A percentile compares a stretch with the other conserved stretches of the same genome.
These are phyloP conservation scores for Zophobas atratus DNA, from an alignment of 1,140 invertebrate genomes.

Conservation along the genomic window DNA sequence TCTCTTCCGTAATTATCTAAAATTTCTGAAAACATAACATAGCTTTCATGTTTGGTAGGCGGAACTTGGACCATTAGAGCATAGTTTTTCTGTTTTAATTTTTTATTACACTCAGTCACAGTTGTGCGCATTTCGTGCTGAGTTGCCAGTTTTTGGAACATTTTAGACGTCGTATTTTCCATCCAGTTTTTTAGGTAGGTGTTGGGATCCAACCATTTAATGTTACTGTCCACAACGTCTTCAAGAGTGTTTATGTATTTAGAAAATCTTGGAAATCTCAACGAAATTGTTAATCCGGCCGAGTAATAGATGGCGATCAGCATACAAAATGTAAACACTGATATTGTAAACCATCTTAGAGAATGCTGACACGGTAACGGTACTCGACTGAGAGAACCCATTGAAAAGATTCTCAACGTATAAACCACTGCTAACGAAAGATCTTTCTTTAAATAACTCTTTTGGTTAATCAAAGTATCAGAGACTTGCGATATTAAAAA, in stretches of 20 bases:
- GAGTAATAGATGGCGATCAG: constrained; percentile 17
- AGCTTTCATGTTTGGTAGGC: neutral
- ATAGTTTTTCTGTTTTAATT: constrained; percentile 3
- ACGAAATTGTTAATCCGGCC: constrained; percentile 35
- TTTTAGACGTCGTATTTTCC: neutral
- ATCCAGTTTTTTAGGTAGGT: constrained; percentile 22
- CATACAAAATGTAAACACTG: neutral
- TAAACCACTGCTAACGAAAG: neutral
- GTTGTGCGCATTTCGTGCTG: constrained; percentile 3
- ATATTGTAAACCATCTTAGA: neutral
- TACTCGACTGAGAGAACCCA: constrained; percentile 3
- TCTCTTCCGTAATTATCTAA: constrained; percentile 1
- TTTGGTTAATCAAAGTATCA: neutral
- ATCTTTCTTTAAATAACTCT: constrained; percentile 3
- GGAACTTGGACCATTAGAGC: constrained; percentile 21
- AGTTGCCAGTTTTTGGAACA: constrained; percentile 3
- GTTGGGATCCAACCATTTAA: constrained; percentile 19
- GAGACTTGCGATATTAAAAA: neutral
- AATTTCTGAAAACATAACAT: constrained; percentile 36
- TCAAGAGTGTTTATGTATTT: constrained; percentile 30
- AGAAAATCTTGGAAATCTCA: constrained; percentile 34
- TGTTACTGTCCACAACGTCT: constrained; percentile 5
- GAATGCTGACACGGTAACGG: neutral
- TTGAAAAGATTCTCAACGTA: constrained; percentile 1
- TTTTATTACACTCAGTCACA: constrained; percentile 6